Evolutionary conservation across 1,140 invertebrate species (phyloP).

Genomic region (Stratiolaelaps scimitus): DNA sequence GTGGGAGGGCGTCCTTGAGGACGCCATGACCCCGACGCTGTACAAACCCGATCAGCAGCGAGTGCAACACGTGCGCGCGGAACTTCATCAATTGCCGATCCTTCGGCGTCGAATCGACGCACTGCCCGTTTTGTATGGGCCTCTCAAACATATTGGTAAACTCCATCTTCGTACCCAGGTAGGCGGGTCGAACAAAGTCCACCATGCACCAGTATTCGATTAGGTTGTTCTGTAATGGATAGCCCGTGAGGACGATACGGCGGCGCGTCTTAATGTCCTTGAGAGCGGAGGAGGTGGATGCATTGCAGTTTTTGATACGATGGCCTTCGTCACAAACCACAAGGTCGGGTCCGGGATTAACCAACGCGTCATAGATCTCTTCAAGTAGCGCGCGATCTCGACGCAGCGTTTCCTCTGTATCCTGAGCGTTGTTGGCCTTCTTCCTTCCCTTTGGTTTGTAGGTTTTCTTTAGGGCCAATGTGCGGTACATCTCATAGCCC

Average conservation of each 20-base stretch:
- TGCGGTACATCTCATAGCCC: slow-evolving; percentile 86
- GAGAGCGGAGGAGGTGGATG: slow-evolving; percentile 76
- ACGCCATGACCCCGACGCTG: slow-evolving; percentile 78
- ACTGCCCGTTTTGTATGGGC: slow-evolving; percentile 87
- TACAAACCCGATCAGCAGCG: slow-evolving; percentile 76
- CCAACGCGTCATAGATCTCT: slow-evolving; percentile 72
- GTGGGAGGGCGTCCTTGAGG: slow-evolving; percentile 65
- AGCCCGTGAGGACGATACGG: slow-evolving; percentile 79
- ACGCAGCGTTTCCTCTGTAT: slow-evolving; percentile 26
- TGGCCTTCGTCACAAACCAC: slow-evolving; percentile 93
- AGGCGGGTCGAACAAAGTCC: slow-evolving; percentile 82
- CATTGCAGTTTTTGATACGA: slow-evolving; percentile 87
- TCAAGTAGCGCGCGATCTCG: slow-evolving; percentile 34
- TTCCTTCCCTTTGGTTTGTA: slow-evolving; percentile 29
- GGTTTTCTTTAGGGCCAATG: slow-evolving; percentile 37
- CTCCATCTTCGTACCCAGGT: slow-evolving; percentile 74
- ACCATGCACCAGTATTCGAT: slow-evolving; percentile 94
- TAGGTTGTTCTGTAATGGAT: slow-evolving; percentile 91
- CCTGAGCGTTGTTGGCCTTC: slow-evolving; percentile 29
- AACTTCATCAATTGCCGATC: slow-evolving; percentile 79
- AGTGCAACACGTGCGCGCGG: slow-evolving; percentile 74
- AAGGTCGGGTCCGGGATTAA: slow-evolving; percentile 81
- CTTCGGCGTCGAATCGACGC: slow-evolving; percentile 76
- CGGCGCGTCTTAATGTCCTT: slow-evolving; percentile 73
- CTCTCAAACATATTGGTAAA: slow-evolving; percentile 92